Evolutionary conservation across 2,888 invertebrate species (phyloP), one percentile per base, ranked within the genome.

Genomic region (Ochropacha duplaris): DNA sequence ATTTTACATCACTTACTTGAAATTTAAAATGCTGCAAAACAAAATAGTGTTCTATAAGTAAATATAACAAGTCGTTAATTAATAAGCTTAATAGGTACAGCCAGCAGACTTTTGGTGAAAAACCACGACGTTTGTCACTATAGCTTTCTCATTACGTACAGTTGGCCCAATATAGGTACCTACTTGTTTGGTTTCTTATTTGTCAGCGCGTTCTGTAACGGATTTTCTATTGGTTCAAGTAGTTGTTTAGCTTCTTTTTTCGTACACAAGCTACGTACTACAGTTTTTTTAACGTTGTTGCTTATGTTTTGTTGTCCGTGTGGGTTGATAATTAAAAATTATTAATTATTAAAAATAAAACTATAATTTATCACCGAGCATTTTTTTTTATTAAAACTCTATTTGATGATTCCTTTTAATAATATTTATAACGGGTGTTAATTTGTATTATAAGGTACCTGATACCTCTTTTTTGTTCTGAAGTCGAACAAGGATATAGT

Each of bases 41-140:
- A 39, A 39, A 39, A 16, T 39, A 16, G 3, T n/a, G 5, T 36
- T 36, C 2, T 44, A 19, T 44, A 44, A 19, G 6, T 16, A 19
- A 19, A 44, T 19, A 54, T 51, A 58, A 52, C 49, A 60, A 64
- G 49, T 44, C 58, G 63, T 54, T 49, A 49, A 36, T 54, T 56
- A 31, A 55, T 66, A 39, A 66, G 61, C 58, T 62, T 54, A 59
- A 55, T 49, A 34, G 16, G 16, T 9, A 44, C 44, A 28, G 8
- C 51, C 34, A 22, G 55, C 36, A 57, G 60, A 51, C 61, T 60
- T 61, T 64, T 56, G 59, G 63, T 55, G 61, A 54, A 31, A 56
- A 60, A 63, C 65, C 71, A 19, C 61, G 55, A 22, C 65, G 63
- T 71, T 73, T 69, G 70, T 71, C 72, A 70, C 65, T 64, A 56